These are phyloP conservation scores for Heterodera filipjevi DNA, from an alignment of 2,888 invertebrate genomes.

Conservation along the genomic window DNA sequence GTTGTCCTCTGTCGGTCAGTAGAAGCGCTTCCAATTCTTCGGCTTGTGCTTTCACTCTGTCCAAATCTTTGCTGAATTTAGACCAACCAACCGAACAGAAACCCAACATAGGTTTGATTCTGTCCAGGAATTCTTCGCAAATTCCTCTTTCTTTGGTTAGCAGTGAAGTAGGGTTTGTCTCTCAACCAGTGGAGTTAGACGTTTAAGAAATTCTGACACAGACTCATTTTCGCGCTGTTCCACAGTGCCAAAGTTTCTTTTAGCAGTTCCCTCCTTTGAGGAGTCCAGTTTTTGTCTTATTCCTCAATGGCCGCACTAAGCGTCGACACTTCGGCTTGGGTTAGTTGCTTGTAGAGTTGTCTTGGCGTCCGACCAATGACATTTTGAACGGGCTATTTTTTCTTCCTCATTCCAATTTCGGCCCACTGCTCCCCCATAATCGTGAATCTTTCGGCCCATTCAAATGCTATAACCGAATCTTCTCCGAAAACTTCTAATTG, in stretches of 20 bases:
- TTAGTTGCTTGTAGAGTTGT: conserved; percentile 5
- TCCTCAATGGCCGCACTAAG: neutral
- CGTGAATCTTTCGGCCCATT: conserved; percentile 12
- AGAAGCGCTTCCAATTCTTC: conserved; percentile 5
- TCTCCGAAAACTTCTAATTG: neutral
- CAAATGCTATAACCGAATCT: conserved; percentile 16
- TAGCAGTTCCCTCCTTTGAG: neutral
- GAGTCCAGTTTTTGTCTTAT: conserved; percentile 9
- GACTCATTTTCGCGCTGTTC: conserved; percentile 8
- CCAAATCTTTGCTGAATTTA: neutral
- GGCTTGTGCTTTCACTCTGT: conserved; percentile 1
- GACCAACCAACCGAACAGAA: neutral
- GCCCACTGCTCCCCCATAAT: neutral
- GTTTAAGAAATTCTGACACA: neutral
- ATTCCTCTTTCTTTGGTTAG: neutral
- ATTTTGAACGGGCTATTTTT: neutral
- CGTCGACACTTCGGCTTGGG: neutral
- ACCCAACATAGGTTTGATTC: conserved; percentile 2
- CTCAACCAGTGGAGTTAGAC: neutral
- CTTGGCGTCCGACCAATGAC: neutral
- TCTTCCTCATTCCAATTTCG: conserved; percentile 7
- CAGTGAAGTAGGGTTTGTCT: neutral
- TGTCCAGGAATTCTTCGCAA: conserved; percentile 14
- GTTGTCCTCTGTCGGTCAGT: neutral
- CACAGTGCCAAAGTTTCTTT: neutral